These are phyloP conservation scores for Cyphomyrmex costatus DNA, from an alignment of 1,140 invertebrate genomes.

Conservation along the genomic window DNA sequence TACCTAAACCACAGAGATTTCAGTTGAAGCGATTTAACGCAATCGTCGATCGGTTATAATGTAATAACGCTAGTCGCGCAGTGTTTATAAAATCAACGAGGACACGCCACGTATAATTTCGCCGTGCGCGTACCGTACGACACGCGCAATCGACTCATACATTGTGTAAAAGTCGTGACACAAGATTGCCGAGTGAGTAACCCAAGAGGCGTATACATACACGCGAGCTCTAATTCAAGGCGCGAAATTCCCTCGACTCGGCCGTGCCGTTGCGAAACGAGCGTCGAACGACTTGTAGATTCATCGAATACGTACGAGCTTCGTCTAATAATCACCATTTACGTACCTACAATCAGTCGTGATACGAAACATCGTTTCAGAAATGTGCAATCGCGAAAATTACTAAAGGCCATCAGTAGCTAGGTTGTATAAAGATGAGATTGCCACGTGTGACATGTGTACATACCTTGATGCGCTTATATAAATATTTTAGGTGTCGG, in stretches of 20 bases:
- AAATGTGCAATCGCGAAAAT: slow-evolving; percentile 33
- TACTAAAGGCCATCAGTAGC: not conserved
- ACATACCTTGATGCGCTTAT: slow-evolving; percentile 62
- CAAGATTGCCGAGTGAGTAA: slow-evolving; percentile 35
- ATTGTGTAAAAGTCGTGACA: slow-evolving; percentile 60
- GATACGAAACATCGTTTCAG: not conserved
- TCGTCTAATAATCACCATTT: slow-evolving; percentile 2
- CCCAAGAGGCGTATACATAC: slow-evolving; percentile 10
- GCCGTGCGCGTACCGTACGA: slow-evolving; percentile 15
- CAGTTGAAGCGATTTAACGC: slow-evolving; percentile 47
- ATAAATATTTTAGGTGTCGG: slow-evolving; percentile 69
- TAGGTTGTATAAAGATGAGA: slow-evolving; percentile 48
- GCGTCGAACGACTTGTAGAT: not conserved
- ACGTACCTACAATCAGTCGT: not conserved
- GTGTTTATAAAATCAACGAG: slow-evolving; percentile 68
- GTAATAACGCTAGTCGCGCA: slow-evolving; percentile 46
- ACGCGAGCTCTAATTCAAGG: slow-evolving; percentile 34
- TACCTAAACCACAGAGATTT: not conserved
- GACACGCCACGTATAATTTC: slow-evolving; percentile 55
- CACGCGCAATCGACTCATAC: slow-evolving; percentile 35
- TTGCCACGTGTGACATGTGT: slow-evolving; percentile 54
- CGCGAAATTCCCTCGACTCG: slow-evolving; percentile 11
- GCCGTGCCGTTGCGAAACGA: slow-evolving; percentile 20
- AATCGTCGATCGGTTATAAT: slow-evolving; percentile 44
- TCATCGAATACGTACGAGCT: not conserved